Conservation (phyloP, 1,140 invertebrate genomes). For the Caenorhabditis inopinata region DNA sequence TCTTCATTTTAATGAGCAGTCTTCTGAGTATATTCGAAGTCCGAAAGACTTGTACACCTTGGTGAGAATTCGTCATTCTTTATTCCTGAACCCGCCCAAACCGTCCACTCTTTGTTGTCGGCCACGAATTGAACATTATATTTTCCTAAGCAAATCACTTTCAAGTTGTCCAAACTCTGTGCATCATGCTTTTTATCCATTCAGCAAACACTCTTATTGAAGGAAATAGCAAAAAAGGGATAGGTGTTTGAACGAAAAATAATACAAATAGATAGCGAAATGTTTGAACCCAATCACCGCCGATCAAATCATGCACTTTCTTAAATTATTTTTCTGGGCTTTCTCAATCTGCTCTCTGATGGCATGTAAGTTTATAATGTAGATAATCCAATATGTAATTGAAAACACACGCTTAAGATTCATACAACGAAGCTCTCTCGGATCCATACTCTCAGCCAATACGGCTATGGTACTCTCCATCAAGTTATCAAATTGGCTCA, state of each 20-base stretch:
- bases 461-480: not conserved
- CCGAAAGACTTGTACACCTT: too few species aligned
- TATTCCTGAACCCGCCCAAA: too few species aligned
- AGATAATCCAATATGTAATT: not conserved
- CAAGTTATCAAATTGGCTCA: not conserved
- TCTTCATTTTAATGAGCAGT: too few species aligned
- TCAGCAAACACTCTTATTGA: not conserved
- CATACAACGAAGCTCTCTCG: not conserved
- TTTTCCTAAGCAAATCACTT: too few species aligned
- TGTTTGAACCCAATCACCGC: not conserved
- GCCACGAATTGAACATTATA: too few species aligned
- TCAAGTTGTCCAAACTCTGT: not conserved
- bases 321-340: not conserved
- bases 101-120: too few species aligned
- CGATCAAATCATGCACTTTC: not conserved
- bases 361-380: not conserved
- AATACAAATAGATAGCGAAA: not conserved
- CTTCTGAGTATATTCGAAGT: too few species aligned
- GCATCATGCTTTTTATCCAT: conserved; percentile 18
- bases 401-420: not conserved
- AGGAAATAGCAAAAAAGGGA: not conserved
- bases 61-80: too few species aligned
- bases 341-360: not conserved
- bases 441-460: not conserved
- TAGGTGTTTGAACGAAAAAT: not conserved